Evolutionary conservation across 2,113 vertebrate species (phyloP), one percentile per base, ranked within the genome.

Genomic region (Panurus biarmicus): DNA sequence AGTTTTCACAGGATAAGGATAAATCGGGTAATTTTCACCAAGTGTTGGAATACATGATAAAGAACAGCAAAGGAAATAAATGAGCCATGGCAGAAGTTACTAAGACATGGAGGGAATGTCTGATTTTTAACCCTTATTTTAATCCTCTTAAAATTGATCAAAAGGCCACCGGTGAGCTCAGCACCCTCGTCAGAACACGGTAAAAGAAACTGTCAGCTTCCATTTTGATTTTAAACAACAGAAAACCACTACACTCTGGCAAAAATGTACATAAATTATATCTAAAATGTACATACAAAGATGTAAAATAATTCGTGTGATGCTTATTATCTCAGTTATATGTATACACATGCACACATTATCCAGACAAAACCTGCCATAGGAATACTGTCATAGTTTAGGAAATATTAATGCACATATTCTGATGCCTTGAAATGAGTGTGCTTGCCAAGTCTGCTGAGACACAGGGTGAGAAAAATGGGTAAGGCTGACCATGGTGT

Each of bases 351-450:
- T 1, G 16, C 3, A 71, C 3, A 51, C 1, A 1, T 44, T 28
- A 14, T 6, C 38, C 3, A 24, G 5, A 54, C 10, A 54, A 25
- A 56, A 70, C 23, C 0, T 51, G 45, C 56, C 40, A 20, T 0
- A 18, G 24, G 15, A 78, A 61, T 35, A 19, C 3, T 36, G 24
- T 17, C 1, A 3, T 15, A 67, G 51, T 62, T 53, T 15, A 42
- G 28, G 26, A 56, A 57, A 29, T 2, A 20, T 11, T 2, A 5
- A 24, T 13, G 44, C 16, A 38, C 9, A 5, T 29, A 12, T 38
- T 22, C 14, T 22, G 12, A 5, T 47, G 20, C 6, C 20, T 50
- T 36, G 45, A 14, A 76, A 54, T 7, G 29, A 47, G 22, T 4
- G 16, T 4, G 19, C 67, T 67, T 80, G 48, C 26, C 26, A 48